These are phyloP conservation scores for Drosophila serrata DNA, from an alignment of 1,140 invertebrate genomes.

Conservation along the genomic window DNA sequence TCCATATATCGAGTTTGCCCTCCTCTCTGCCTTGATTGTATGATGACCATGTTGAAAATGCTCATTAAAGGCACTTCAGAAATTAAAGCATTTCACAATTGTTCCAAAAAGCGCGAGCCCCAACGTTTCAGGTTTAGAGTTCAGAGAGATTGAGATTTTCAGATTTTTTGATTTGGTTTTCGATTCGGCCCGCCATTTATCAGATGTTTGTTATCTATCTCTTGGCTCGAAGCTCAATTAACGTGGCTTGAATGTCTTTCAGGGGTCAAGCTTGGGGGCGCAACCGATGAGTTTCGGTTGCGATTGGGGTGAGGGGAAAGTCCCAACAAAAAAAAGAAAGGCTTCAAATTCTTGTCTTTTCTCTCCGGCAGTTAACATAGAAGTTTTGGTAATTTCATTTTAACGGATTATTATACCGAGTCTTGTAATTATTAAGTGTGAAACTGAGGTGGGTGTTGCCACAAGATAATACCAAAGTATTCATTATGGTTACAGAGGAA, in stretches of 20 bases:
- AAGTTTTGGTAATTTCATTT: slow-evolving; percentile 27
- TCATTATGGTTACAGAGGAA: slow-evolving; percentile 2
- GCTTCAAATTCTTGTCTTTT: slow-evolving; percentile 7
- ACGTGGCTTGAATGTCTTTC: slow-evolving; percentile 64
- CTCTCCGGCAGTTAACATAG: background rate
- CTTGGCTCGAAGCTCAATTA: slow-evolving; percentile 61
- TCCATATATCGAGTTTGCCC: slow-evolving; percentile 65
- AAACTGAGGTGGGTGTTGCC: slow-evolving; percentile 9
- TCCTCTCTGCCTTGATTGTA: slow-evolving; percentile 59
- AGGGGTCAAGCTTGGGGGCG: slow-evolving; percentile 46
- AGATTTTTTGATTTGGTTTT: slow-evolving; percentile 58
- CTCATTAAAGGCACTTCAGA: slow-evolving; percentile 82
- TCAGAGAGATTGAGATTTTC: slow-evolving; percentile 49
- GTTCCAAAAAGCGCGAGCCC: slow-evolving; percentile 59
- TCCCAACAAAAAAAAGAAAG: slow-evolving; percentile 20
- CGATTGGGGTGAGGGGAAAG: background rate
- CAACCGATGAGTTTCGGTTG: slow-evolving; percentile 30
- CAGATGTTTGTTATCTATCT: slow-evolving; percentile 79
- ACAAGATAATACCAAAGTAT: background rate
- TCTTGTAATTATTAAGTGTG: slow-evolving; percentile 26
- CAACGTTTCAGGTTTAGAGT: slow-evolving; percentile 40
- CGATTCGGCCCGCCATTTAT: slow-evolving; percentile 77
- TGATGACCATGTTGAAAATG: slow-evolving; percentile 84
- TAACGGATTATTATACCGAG: slow-evolving; percentile 4
- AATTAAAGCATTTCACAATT: slow-evolving; percentile 84